A percentile compares a stretch with the other conserved stretches of the same genome.
These are phyloP conservation scores for Lochmaea crataegi DNA, from an alignment of 2,888 invertebrate genomes.

Conservation along the genomic window DNA sequence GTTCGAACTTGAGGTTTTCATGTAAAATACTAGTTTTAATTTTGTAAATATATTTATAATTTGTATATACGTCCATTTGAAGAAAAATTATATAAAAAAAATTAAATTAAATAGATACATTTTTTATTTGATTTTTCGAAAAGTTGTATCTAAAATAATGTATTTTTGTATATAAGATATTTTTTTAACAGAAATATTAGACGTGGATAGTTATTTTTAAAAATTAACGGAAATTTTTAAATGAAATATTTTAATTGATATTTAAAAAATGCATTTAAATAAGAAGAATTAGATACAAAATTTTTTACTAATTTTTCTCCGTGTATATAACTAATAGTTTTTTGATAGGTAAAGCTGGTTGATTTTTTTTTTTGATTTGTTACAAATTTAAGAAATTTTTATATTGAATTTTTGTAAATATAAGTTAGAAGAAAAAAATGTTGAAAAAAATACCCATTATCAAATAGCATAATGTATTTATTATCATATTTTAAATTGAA, in stretches of 20 bases:
- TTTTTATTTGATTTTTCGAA: not conserved
- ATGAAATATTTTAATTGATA: too few relatives aligned
- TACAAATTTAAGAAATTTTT: conserved; percentile 31
- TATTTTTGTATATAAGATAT: not conserved
- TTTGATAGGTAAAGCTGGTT: conserved; percentile 23
- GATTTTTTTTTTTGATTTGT: conserved; percentile 25
- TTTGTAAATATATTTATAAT: not conserved
- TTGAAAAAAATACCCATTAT: conserved; percentile 14
- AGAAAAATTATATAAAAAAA: too few relatives aligned
- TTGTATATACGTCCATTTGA: not conserved
- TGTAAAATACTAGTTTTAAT: not conserved
- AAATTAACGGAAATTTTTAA: too few relatives aligned
- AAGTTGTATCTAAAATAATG: too few relatives aligned
- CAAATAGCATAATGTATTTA: conserved; percentile 23
- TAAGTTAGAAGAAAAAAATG: conserved; percentile 9
- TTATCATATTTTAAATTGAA: conserved; percentile 13
- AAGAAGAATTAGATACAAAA: not conserved
- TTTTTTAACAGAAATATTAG: not conserved
- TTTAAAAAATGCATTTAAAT: not conserved
- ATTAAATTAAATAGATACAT: too few relatives aligned
- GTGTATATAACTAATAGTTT: not conserved
- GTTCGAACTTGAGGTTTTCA: not conserved
- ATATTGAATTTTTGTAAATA: conserved; percentile 28
- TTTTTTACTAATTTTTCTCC: conserved; percentile 1
- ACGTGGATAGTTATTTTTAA: not conserved